These are phyloP conservation scores for Rhabdomys dilectus DNA, from an alignment of 2,113 vertebrate genomes.

Conservation along the genomic window DNA sequence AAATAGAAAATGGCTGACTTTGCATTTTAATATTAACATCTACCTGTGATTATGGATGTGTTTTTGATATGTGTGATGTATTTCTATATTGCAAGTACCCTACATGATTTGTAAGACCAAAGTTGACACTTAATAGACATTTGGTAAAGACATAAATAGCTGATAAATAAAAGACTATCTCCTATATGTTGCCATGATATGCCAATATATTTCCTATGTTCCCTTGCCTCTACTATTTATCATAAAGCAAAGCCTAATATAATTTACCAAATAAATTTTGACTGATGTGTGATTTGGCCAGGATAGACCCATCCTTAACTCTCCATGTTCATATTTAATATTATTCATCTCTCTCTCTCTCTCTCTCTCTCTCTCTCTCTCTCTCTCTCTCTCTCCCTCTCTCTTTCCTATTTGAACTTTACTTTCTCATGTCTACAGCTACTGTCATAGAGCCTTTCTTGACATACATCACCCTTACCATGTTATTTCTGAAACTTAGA, in stretches of 20 bases:
- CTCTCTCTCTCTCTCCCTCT: no score
- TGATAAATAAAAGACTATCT: neutral
- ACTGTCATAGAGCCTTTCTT: neutral
- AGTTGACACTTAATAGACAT: neutral
- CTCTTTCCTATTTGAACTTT: neutral
- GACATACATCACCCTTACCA: neutral
- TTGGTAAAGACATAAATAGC: neutral
- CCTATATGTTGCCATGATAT: neutral
- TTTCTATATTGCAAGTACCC: neutral
- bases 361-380: no score
- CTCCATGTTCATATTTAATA: neutral
- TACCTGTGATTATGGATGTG: neutral
- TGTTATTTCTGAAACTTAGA: neutral
- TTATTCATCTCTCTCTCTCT: neutral
- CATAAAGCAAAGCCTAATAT: neutral
- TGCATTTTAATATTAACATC: neutral
- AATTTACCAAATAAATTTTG: constrained; percentile 23
- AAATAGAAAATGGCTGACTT: neutral
- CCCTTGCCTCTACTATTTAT: neutral
- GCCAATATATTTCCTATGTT: neutral
- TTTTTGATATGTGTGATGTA: neutral
- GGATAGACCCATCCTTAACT: neutral
- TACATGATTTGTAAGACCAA: neutral
- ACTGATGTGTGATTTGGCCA: neutral
- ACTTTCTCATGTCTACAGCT: neutral